phyloP scores from a whole-genome alignment of 2,113 vertebrate genomes.

The Heptranchias perlo region DNA sequence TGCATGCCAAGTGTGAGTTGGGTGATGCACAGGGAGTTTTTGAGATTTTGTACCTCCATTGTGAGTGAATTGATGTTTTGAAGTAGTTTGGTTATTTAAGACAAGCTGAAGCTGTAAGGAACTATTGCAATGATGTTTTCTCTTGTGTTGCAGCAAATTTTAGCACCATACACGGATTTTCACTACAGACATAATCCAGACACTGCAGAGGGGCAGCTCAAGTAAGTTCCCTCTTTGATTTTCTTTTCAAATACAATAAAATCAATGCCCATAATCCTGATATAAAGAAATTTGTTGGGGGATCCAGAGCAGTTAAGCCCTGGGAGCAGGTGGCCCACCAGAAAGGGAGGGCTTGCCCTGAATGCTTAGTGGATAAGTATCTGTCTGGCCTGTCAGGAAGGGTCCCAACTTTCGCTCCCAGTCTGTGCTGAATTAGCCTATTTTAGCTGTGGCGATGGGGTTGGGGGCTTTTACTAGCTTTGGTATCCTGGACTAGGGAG shows the following conservation, averaged over 20 bases:
- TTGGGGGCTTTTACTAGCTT: background rate
- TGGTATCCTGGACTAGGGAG: too few species aligned
- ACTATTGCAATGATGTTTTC: slow-evolving; percentile 25
- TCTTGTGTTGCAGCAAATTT: slow-evolving; percentile 76
- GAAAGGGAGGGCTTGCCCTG: background rate
- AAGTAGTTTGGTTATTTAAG: background rate
- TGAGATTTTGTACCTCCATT: background rate
- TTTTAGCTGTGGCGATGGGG: background rate
- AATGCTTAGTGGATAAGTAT: background rate
- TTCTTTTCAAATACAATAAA: slow-evolving; percentile 11
- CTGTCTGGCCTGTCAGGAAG: background rate
- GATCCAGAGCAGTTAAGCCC: background rate
- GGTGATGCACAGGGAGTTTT: background rate
- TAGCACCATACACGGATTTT: slow-evolving; percentile 97
- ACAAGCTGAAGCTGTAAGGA: background rate
- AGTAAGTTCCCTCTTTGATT: slow-evolving; percentile 71
- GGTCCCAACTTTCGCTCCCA: background rate
- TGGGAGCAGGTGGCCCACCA: too few species aligned
- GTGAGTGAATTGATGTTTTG: background rate
- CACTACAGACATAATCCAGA: slow-evolving; percentile 98
- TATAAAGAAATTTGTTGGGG: background rate
- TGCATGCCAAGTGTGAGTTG: background rate
- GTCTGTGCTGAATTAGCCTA: background rate
- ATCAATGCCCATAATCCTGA: background rate
- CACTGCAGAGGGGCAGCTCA: slow-evolving; percentile 88